These are phyloP conservation scores for Sicus ferrugineus DNA, from an alignment of 2,888 invertebrate species.

Conservation along the genomic window DNA sequence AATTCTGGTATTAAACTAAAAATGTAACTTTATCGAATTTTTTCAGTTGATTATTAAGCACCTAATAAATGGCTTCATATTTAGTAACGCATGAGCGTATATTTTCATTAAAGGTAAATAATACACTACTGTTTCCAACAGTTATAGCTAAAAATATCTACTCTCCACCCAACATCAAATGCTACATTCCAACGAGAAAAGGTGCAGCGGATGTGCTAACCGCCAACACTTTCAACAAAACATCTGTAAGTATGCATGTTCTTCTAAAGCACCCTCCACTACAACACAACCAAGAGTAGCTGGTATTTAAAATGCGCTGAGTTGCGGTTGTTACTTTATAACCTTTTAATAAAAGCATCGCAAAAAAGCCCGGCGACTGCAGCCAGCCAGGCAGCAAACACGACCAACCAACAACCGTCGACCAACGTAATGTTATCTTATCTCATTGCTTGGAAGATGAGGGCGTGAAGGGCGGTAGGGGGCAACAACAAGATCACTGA, in stretches of 20 bases:
- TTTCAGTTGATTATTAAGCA: not conserved
- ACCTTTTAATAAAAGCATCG: slow-evolving; percentile 12
- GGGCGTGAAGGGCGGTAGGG: not conserved
- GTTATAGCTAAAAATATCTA: not conserved
- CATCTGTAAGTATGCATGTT: slow-evolving; percentile 13
- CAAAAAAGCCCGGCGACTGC: not conserved
- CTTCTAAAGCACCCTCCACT: not conserved
- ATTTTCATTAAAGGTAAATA: no score
- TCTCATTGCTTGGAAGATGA: not conserved
- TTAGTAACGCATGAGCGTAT: no score
- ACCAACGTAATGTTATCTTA: slow-evolving; percentile 22
- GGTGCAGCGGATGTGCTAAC: not conserved
- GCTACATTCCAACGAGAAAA: slow-evolving; percentile 1
- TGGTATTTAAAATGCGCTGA: slow-evolving; percentile 14
- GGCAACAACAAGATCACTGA: not conserved
- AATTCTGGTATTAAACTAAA: not conserved
- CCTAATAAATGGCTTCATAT: no score
- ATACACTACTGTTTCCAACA: not conserved
- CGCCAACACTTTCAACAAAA: not conserved
- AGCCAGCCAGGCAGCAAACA: not conserved
- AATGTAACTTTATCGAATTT: not conserved
- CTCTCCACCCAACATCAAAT: not conserved
- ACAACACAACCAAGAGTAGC: slow-evolving; percentile 9
- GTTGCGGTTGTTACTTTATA: slow-evolving; percentile 14
- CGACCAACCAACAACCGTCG: not conserved